phyloP scores from a whole-genome alignment of 2,797 vertebrate species.

The Sphenopsis melanotis region DNA sequence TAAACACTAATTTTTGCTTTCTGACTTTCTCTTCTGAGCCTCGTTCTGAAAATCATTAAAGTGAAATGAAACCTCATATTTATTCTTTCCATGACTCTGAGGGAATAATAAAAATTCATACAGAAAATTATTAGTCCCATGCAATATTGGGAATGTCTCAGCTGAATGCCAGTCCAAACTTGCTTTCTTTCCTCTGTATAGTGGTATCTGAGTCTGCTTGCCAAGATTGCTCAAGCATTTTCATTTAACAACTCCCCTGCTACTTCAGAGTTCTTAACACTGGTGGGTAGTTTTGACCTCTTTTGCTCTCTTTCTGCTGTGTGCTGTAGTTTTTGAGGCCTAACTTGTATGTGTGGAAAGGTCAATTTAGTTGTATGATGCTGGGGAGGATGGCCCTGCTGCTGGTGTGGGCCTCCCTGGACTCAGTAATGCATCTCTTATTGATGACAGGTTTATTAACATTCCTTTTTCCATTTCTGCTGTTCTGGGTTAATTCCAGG shows the following conservation, averaged over 20 bases:
- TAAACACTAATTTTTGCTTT: not conserved
- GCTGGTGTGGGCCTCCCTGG: not conserved
- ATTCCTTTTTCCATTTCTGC: not conserved
- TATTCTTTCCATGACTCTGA: not conserved
- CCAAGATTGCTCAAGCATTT: not conserved
- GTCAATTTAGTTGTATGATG: not conserved
- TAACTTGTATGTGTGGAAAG: not conserved
- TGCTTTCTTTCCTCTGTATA: not conserved
- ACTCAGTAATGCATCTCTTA: not conserved
- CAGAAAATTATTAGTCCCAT: not conserved
- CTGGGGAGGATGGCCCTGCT: not conserved
- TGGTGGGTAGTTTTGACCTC: not conserved
- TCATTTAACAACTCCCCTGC: not conserved
- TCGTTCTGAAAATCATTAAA: not conserved
- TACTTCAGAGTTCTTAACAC: not conserved
- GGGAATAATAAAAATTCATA: constrained; percentile 26
- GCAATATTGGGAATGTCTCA: not conserved
- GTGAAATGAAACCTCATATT: constrained; percentile 11
- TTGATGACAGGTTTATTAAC: not conserved
- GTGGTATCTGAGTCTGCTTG: not conserved
- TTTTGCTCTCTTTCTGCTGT: not conserved
- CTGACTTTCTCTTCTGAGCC: not conserved
- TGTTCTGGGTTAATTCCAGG: not conserved
- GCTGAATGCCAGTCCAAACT: constrained; percentile 4
- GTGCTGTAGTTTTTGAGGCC: not conserved